Conservation (phyloP, 2,797 vertebrate species). For the Manis javanica region DNA sequence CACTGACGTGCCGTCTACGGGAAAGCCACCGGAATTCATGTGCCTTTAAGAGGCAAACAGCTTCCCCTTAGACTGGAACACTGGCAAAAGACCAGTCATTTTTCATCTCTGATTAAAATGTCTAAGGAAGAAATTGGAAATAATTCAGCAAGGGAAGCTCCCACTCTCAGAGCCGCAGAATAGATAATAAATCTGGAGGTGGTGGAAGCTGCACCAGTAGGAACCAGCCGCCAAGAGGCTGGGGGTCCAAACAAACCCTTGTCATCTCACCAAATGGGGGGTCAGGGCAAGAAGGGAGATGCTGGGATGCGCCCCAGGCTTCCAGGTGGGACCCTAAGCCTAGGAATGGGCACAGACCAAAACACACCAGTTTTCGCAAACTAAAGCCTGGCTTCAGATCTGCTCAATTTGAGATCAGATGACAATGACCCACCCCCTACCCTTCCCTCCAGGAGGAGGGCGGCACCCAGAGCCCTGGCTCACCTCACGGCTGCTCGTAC, state of each 20-base stretch:
- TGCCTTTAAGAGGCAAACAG: not conserved
- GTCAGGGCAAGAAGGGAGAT: not conserved
- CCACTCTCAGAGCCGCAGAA: not conserved
- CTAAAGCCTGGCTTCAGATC: not conserved
- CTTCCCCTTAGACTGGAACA: not conserved
- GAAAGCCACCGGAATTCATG: not conserved
- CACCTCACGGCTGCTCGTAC: not conserved
- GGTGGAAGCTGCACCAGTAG: not conserved
- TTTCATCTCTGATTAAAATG: slow-evolving; percentile 70
- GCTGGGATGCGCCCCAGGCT: not conserved
- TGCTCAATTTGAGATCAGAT: not conserved
- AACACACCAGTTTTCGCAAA: not conserved
- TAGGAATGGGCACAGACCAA: not conserved
- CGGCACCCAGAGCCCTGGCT: not conserved
- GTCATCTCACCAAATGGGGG: not conserved
- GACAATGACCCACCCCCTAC: rapidly evolving
- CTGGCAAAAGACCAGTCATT: slow-evolving; percentile 42
- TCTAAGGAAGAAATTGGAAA: slow-evolving; percentile 55
- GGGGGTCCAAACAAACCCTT: not conserved
- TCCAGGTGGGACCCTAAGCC: not conserved
- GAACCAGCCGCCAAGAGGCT: not conserved
- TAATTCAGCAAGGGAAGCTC: slow-evolving; percentile 1
- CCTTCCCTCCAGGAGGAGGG: not conserved
- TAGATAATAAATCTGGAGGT: not conserved
- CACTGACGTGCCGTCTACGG: not conserved